Base-by-base conservation (phyloP, 2,113 vertebrate genomes). In the Echinops telfairi region DNA sequence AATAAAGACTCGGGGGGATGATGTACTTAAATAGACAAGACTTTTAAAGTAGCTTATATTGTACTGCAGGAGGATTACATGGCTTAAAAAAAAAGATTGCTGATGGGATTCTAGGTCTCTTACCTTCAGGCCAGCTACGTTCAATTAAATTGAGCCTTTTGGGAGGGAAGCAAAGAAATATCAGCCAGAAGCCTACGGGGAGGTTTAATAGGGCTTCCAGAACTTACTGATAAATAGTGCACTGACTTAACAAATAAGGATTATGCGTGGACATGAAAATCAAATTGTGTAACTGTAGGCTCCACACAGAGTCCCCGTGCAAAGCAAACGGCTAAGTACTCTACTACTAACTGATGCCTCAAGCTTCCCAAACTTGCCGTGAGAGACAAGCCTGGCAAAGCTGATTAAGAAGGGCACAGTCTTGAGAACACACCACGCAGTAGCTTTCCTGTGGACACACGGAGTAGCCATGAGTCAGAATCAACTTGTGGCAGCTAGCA, bases 101-200 rank as follows among this genome's bases (percentile, higher is more conserved):
- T 83, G 75, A 73, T 88, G 81, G 17, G 70, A 95, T 85, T 95
- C 81, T 76, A 66, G 40, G 43, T 90, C 73, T 91, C 23, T 0
- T 57, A 23, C 10, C 70, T 95, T 62, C 17, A 2, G 85, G 91
- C 88, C 17, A 64, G 43, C 31, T 86, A 33, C 83, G 47, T 90
- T 95, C 90, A 94, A 92, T 92, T 91, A 95, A 95, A 60, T 38
- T 71, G 36, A 57, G 47, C 38, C 94, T 94, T 86, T 62, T 19
- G 60, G 8, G n/a, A 20, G 36, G 38, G 70, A 80, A 16, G 29
- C 22, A 66, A 86, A 58, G 9, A 4, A 2, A 27, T 92, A 86
- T 68, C 83, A 57, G 47, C 43, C 91, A 90, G 64, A 89, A 92
- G 70, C 70, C 76, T 27, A 4, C 43, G 33, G 57, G 27, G n/a